Evolutionary conservation across 1,140 invertebrate species (phyloP).

Genomic region (Caenorhabditis brenneri): DNA sequence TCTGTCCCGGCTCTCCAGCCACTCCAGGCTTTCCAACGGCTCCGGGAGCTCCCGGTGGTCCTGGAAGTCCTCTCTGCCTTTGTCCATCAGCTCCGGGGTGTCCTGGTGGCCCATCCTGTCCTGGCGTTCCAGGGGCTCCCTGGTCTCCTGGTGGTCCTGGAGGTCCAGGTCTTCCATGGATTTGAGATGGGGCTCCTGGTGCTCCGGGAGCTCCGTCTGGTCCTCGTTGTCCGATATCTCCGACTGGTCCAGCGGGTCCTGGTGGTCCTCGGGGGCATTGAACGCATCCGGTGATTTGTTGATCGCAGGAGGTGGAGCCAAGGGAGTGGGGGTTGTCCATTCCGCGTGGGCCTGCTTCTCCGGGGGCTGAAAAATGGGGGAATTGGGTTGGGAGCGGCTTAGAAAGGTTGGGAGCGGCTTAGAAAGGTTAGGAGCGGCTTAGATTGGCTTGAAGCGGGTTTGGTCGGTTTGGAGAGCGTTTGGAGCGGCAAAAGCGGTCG

Average conservation of each 20-base stretch:
- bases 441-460: too few species aligned
- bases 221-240: conserved; percentile 26
- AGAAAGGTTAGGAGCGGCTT: too few species aligned
- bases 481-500: too few species aligned
- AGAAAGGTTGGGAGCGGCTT: too few species aligned
- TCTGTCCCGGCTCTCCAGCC: conserved; percentile 4
- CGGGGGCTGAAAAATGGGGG: conserved; percentile 29
- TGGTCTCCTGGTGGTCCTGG: conserved; percentile 18
- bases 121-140: conserved; percentile 36
- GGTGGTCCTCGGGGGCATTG: conserved; percentile 43
- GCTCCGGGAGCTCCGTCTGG: conserved; percentile 35
- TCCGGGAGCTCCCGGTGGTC: conserved; percentile 41
- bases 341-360: conserved; percentile 19
- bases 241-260: conserved; percentile 25
- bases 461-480: too few species aligned
- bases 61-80: neutral
- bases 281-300: conserved; percentile 12
- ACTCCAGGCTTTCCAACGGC: neutral
- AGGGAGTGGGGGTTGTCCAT: conserved; percentile 4
- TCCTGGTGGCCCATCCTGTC: neutral
- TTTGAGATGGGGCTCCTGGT: neutral
- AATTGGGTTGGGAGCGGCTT: neutral
- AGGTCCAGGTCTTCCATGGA: neutral
- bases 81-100: conserved; percentile 8
- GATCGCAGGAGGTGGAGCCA: neutral